Evolutionary conservation across 2,888 invertebrate species (phyloP).

Genomic region (Polydrusus cervinus): DNA sequence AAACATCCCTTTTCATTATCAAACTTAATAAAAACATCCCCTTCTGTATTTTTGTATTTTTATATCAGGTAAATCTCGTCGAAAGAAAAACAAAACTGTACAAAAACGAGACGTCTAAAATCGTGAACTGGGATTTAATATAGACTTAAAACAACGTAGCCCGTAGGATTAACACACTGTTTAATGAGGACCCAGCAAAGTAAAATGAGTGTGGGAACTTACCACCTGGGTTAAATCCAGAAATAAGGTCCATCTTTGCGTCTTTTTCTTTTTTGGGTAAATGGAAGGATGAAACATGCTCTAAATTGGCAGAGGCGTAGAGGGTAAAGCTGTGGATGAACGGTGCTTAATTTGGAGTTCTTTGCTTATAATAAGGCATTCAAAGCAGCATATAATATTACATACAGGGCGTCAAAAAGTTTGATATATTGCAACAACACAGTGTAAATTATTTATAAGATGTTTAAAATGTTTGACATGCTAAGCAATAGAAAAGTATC

Average conservation of each 20-base stretch:
- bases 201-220: constrained; percentile 49
- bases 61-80: constrained; percentile 32
- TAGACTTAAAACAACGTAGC: constrained; percentile 47
- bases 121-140: constrained; percentile 46
- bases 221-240: constrained; percentile 41
- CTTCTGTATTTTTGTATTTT: constrained; percentile 6
- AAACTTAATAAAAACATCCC: constrained; percentile 22
- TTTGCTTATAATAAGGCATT: too few relatives aligned
- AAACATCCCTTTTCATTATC: not conserved
- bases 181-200: constrained; percentile 49
- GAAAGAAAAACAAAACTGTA: constrained; percentile 38
- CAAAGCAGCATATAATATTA: too few relatives aligned
- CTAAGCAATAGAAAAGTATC: too few relatives aligned
- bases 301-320: not conserved
- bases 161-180: constrained; percentile 48
- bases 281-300: constrained; percentile 14
- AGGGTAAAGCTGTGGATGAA: too few relatives aligned
- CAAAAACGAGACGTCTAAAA: constrained; percentile 42
- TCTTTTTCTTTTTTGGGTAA: constrained; percentile 20
- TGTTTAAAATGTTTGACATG: too few relatives aligned
- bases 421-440: too few relatives aligned
- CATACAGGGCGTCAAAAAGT: too few relatives aligned
- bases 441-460: too few relatives aligned
- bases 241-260: constrained; percentile 15
- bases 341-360: too few relatives aligned